Evolutionary conservation across 2,888 invertebrate genomes (phyloP), one percentile per base, ranked within the genome.

Genomic region (Lutraria lutraria): DNA sequence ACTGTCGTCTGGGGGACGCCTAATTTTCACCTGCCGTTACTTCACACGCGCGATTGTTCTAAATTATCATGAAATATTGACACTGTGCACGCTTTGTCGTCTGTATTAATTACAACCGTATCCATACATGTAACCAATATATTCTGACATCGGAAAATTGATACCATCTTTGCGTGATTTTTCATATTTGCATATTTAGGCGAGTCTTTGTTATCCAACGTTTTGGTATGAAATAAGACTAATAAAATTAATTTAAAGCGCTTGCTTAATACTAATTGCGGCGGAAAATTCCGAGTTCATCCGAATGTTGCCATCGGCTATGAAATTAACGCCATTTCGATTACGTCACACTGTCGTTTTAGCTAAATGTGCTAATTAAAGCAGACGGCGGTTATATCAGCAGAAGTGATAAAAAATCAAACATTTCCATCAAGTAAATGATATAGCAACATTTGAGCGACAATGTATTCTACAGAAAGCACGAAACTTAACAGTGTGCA

Each of bases 21-120:
- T 85, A 79, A 79, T 80, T 85, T 85, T 80, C 85, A 85, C 85
- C 85, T 85, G 85, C 85, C 54, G 53, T 85, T 81, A 43, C 60
- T 76, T 56, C 31, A 29, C 76, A 80, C 80, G 54, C 83, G 56
- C 72, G 6, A 85, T 80, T 85, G 79, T 85, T 85, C 54, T 79
- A 80, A 81, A 85, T 56, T 60, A 81, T 60, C 56, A 80, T 85
- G 53, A 85, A 85, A 81, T 85, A 85, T 85, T 85, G 85, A 85
- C 79, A 81, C 60, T 80, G 29, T 53, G 68, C 85, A 85, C 85
- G 85, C 85, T 60, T 56, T 80, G 54, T 80, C 76, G 56, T 60
- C 34, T 79, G 34, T 31, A 53, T 84, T 72, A 53, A 84, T 84
- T 76, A 76, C 68, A 53, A 29, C 43, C 19, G 25, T 4, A 29